A percentile compares a stretch with the other conserved stretches of the same genome.
These are phyloP conservation scores for Astur gentilis DNA, from an alignment of 2,113 vertebrate genomes.

Conservation along the genomic window DNA sequence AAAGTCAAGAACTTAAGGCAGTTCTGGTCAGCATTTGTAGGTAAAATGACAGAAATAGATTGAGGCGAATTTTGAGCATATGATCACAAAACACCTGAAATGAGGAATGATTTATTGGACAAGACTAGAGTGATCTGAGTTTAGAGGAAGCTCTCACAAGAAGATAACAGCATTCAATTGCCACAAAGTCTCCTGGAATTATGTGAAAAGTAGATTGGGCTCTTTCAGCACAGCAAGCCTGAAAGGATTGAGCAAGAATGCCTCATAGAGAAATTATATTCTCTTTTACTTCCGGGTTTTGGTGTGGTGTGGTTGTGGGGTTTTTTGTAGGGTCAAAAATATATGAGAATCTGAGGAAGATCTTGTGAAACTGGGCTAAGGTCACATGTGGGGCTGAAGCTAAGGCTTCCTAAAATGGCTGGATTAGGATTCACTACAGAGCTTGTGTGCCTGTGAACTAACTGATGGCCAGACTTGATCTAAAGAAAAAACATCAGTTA, in stretches of 20 bases:
- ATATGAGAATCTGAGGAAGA: background rate
- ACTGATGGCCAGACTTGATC: background rate
- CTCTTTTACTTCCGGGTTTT: background rate
- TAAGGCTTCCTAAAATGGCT: background rate
- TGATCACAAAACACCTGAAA: constrained; percentile 19
- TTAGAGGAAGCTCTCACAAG: background rate
- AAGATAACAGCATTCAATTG: constrained; percentile 1
- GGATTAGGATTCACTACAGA: background rate
- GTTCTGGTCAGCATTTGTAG: background rate
- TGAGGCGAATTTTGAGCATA: background rate
- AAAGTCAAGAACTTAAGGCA: background rate
- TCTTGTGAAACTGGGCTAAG: background rate
- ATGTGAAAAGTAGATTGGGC: background rate
- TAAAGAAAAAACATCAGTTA: background rate
- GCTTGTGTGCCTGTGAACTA: background rate
- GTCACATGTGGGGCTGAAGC: background rate
- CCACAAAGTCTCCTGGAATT: background rate
- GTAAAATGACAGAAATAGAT: constrained; percentile 28
- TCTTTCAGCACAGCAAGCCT: background rate
- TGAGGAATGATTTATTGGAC: constrained; percentile 4
- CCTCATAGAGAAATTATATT: background rate
- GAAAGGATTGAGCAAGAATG: background rate
- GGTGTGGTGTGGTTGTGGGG: no score
- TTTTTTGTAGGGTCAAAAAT: background rate
- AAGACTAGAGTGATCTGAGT: background rate